Percentiles rank a stretch among this genome's conserved stretches.
Conservation (phyloP, 1,140 invertebrate genomes). For the Calosoma granatense region DNA sequence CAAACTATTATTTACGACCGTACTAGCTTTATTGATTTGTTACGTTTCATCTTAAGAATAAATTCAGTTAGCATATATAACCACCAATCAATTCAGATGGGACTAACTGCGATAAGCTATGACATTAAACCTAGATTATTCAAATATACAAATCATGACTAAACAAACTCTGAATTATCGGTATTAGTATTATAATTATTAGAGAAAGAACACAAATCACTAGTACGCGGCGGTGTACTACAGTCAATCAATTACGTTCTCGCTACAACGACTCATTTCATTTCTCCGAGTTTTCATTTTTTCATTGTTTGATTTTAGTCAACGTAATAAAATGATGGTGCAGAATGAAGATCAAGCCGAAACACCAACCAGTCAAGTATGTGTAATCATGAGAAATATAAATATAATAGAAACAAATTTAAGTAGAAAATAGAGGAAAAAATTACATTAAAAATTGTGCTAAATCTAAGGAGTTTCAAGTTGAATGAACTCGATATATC, state of each 20-base stretch:
- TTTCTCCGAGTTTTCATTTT: too few relatives aligned
- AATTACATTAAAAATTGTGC: conserved; percentile 13
- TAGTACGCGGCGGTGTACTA: too few relatives aligned
- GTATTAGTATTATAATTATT: too few relatives aligned
- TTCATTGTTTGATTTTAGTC: too few relatives aligned
- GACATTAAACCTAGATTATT: conserved; percentile 10
- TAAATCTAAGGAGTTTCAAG: conserved; percentile 10
- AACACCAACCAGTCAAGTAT: too few relatives aligned
- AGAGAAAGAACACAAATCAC: too few relatives aligned
- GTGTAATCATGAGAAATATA: not conserved
- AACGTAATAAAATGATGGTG: too few relatives aligned
- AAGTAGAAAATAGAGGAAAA: conserved; percentile 5
- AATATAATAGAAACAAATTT: not conserved
- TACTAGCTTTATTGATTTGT: conserved; percentile 4
- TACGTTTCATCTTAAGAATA: conserved; percentile 13
- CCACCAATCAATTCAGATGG: conserved; percentile 15
- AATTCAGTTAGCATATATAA: conserved; percentile 10
- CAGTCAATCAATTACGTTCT: too few relatives aligned
- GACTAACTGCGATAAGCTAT: conserved; percentile 13
- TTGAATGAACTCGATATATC: conserved; percentile 10
- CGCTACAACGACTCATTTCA: too few relatives aligned
- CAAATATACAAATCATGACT: conserved; percentile 3
- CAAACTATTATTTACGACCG: conserved; percentile 17
- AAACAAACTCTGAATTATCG: not conserved
- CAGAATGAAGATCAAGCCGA: too few relatives aligned